Base-by-base conservation (phyloP, 2,113 vertebrate genomes). In the Columba livia region DNA sequence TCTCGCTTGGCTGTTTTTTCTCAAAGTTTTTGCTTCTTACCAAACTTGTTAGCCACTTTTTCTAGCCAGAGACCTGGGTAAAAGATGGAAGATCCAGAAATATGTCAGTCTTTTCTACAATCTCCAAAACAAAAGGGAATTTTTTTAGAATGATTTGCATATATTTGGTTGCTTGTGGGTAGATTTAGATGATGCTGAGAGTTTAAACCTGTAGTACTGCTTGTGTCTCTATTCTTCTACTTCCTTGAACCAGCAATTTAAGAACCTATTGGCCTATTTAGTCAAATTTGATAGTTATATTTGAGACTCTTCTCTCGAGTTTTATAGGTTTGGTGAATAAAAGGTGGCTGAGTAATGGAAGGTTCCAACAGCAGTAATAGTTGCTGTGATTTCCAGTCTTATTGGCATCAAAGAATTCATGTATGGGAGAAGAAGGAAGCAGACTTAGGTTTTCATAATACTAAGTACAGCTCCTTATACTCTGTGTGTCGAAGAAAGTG, bases 131-230 rank as follows among this genome's bases (percentile, higher is more conserved):
- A 89, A 23, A 90, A 82, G n/a, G 53, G 34, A 81, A 19, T 18
- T 7, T 48, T 75, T 85, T 88, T 66, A 31, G 48, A 78, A 29
- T n/a, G 5, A 11, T 87, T 94, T 97, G 86, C 90, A 88, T 95
- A 11, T 48, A 34, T 90, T 83, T 90, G 65, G 7, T 29, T 82
- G 38, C 44, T 86, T 87, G 65, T 93, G 91, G 73, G 75, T 89
- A 69, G 24, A 75, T 92, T 84, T 71, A 42, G 73, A 38, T 86
- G 65, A 83, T 86, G 16, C 53, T 92, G 48, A 73, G 72, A 70
- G 23, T 89, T 94, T 84, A 96, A 95, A 93, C 93, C 77, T 93
- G 88, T 92, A 90, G 60, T 86, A 57, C 89, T 86, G 57, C 89
- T 84, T 92, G 25, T 74, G 38, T 79, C 7, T 93, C 58, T 83